Evolutionary conservation across 2,797 vertebrate genomes (phyloP).

Genomic region (Bucorvus abyssinicus): DNA sequence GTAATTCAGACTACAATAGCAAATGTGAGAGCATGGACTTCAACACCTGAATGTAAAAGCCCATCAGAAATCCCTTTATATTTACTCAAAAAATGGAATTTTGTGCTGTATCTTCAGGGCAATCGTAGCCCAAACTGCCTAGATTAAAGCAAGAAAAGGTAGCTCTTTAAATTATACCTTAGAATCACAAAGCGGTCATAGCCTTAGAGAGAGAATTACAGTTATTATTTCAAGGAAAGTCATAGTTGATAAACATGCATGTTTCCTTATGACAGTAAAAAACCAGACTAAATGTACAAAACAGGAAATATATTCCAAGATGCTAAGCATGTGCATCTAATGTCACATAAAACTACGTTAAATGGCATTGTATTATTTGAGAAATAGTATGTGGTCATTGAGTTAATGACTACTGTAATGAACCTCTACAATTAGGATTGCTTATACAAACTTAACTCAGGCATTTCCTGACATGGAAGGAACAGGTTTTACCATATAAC

Average conservation of each 20-base stretch:
- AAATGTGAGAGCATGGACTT: background rate
- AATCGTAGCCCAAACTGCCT: background rate
- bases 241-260: background rate
- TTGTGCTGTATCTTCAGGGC: background rate
- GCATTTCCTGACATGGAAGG: background rate
- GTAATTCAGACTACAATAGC: background rate
- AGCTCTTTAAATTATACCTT: background rate
- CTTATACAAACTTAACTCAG: background rate
- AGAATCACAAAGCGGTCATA: background rate
- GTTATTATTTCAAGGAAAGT: constrained; percentile 23
- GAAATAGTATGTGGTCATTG: background rate
- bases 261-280: background rate
- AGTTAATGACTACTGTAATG: background rate
- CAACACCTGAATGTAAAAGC: background rate
- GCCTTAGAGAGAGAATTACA: background rate
- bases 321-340: background rate
- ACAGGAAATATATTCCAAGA: background rate
- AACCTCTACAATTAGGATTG: background rate
- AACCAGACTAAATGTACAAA: background rate
- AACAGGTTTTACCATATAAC: background rate
- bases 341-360: background rate
- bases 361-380: background rate
- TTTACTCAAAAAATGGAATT: background rate
- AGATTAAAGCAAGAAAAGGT: background rate
- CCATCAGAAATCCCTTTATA: background rate